These are phyloP conservation scores for Sturnus vulgaris DNA, from an alignment of 2,113 vertebrate genomes.

Conservation along the genomic window DNA sequence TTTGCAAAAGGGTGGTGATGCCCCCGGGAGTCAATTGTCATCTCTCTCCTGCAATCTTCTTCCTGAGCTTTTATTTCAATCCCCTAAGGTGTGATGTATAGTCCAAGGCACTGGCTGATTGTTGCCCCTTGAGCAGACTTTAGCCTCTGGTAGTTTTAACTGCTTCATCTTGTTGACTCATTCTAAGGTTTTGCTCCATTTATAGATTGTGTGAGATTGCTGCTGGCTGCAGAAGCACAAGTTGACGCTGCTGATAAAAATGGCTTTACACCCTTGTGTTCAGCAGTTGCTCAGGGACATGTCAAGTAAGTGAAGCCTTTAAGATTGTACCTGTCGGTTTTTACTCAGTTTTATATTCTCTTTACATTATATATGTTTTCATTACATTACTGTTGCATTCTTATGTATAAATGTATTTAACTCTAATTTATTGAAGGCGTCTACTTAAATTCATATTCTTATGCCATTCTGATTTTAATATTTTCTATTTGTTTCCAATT, in stretches of 20 bases:
- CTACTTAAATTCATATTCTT: neutral
- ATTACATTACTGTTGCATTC: neutral
- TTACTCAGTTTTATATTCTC: neutral
- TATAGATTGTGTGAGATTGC: constrained; percentile 92
- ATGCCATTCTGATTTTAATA: neutral
- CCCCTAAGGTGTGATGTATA: neutral
- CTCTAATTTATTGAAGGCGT: neutral
- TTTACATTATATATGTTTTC: neutral
- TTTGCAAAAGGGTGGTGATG: neutral
- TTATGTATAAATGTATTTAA: neutral
- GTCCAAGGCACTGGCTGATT: neutral
- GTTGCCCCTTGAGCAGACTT: neutral
- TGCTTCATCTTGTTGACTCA: neutral
- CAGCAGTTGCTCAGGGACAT: constrained; percentile 86
- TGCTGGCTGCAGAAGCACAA: constrained; percentile 88
- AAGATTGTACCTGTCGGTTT: neutral
- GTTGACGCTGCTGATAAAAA: constrained; percentile 85
- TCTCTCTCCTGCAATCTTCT: neutral
- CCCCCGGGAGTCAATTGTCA: neutral
- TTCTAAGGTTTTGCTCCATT: neutral
- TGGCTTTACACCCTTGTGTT: constrained; percentile 91
- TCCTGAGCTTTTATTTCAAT: neutral
- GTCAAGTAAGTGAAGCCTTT: constrained; percentile 78
- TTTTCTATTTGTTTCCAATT: neutral
- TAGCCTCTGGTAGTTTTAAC: neutral